These are phyloP conservation scores for Agonum fuliginosum DNA, from an alignment of 2,888 invertebrate species.

Conservation along the genomic window DNA sequence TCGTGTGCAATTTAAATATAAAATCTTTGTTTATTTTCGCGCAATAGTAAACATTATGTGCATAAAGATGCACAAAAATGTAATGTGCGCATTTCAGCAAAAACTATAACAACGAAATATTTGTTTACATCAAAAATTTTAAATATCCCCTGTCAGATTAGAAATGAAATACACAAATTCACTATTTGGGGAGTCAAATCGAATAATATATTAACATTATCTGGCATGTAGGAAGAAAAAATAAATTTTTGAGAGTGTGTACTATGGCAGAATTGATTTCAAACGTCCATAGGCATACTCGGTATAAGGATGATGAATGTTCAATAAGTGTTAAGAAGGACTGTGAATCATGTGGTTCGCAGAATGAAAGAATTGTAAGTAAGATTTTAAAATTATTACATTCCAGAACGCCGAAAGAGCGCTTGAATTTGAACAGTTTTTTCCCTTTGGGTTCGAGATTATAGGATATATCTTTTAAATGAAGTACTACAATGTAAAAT, in stretches of 20 bases:
- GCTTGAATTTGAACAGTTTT: slow-evolving; percentile 30
- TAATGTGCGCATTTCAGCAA: neutral
- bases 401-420: neutral
- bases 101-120: slow-evolving; percentile 21
- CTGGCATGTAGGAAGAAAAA: neutral
- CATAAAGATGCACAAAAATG: neutral
- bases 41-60: neutral
- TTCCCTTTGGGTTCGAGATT: slow-evolving; percentile 42
- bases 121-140: neutral
- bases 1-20: slow-evolving; percentile 31
- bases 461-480: neutral
- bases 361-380: slow-evolving; percentile 54
- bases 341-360: slow-evolving; percentile 9
- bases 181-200: neutral
- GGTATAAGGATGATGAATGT: slow-evolving; percentile 26
- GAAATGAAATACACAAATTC: slow-evolving; percentile 1
- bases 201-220: neutral
- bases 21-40: slow-evolving; percentile 31
- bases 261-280: slow-evolving; percentile 1
- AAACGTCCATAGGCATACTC: slow-evolving; percentile 9
- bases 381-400: neutral
- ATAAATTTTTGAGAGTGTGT: neutral
- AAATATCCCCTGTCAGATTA: slow-evolving; percentile 13
- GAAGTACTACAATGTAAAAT: too few species aligned
- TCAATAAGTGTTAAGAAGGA: slow-evolving; percentile 5